phyloP scores from a whole-genome alignment of 2,113 vertebrate genomes.

The Murina feae region DNA sequence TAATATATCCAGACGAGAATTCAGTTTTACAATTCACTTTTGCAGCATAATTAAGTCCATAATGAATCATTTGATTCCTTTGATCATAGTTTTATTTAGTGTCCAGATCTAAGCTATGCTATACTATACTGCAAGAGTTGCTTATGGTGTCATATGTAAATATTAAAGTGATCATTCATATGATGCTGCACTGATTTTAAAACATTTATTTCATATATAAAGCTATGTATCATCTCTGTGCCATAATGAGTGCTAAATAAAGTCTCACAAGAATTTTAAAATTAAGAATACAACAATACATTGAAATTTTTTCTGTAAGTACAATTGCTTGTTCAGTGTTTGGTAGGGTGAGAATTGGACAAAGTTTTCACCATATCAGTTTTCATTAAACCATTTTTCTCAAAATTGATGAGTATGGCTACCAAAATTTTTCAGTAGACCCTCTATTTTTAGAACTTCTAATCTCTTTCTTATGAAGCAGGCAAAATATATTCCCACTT shows the following conservation, averaged over 20 bases:
- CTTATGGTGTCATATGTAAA: neutral
- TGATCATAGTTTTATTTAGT: slow-evolving; percentile 26
- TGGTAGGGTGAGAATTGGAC: neutral
- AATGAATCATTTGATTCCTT: slow-evolving; percentile 61
- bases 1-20: slow-evolving; percentile 63
- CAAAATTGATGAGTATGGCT: neutral
- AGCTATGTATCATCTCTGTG: neutral
- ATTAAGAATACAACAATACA: neutral
- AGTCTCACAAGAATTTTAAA: neutral
- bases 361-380: neutral
- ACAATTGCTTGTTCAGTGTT: neutral
- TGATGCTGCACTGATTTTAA: neutral
- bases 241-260: neutral
- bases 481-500: neutral
- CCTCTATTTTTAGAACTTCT: neutral
- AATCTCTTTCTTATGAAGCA: neutral
- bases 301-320: neutral
- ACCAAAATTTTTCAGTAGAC: neutral
- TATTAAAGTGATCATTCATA: neutral
- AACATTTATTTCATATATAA: neutral
- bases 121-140: neutral
- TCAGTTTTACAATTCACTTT: slow-evolving; percentile 50
- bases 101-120: neutral
- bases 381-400: neutral
- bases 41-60: slow-evolving; percentile 10